These are phyloP conservation scores for Apodemus sylvaticus DNA, from an alignment of 2,113 vertebrate genomes.

Conservation along the genomic window DNA sequence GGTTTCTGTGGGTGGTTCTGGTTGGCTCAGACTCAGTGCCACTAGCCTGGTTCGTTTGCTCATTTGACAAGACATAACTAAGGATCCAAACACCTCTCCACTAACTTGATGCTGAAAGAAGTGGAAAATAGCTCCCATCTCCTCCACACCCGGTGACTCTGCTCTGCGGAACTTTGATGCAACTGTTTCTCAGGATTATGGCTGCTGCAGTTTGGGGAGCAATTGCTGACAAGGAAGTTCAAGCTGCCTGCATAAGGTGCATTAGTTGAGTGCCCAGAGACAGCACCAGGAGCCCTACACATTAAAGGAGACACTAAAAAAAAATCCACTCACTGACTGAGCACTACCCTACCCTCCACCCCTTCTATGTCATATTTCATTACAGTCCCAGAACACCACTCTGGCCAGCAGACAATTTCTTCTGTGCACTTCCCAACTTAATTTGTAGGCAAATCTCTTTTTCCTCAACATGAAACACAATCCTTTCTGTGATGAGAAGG, in stretches of 20 bases:
- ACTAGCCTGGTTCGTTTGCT: not conserved
- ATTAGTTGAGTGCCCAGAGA: not conserved
- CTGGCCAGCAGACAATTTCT: slow-evolving; percentile 57
- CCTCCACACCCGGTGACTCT: too few relatives aligned
- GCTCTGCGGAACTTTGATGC: not conserved
- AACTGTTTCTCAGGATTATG: not conserved
- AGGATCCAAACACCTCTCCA: not conserved
- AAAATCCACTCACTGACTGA: not conserved
- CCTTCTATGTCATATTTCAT: not conserved
- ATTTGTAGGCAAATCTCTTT: slow-evolving; percentile 73
- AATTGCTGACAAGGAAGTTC: not conserved
- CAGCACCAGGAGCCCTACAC: not conserved
- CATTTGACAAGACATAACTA: not conserved
- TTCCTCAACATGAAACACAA: slow-evolving; percentile 56
- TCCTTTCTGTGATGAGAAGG: slow-evolving; percentile 48
- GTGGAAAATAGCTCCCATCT: not conserved
- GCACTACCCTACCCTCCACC: not conserved
- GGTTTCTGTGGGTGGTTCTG: too few relatives aligned
- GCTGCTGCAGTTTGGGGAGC: not conserved
- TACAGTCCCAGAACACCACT: slow-evolving; percentile 51
- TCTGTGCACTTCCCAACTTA: slow-evolving; percentile 67
- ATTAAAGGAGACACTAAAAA: not conserved
- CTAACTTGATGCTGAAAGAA: not conserved
- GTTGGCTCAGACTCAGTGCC: too few relatives aligned
- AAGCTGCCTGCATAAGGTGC: not conserved